Evolutionary conservation across 2,797 vertebrate species (phyloP), one percentile per base, ranked within the genome.

Genomic region (Anniella stebbinsi): DNA sequence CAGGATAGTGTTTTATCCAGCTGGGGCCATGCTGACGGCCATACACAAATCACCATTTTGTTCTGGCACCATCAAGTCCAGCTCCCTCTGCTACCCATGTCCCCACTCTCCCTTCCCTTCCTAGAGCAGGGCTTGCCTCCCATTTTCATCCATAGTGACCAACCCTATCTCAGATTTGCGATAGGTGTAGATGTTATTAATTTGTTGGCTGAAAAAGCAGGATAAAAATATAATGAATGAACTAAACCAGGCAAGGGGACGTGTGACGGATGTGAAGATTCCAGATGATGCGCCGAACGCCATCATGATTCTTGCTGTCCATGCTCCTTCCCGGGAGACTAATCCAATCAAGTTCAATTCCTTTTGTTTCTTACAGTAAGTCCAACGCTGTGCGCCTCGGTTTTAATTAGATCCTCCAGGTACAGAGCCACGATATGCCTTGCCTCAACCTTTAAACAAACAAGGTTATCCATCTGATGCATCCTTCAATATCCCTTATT

Each of bases 381-480:
- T 8, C 25, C 48, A 1, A 63, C 4, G 87, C 82, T 86, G 92
- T 33, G 25, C 1, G 48, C 60, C 92, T 91, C 0, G 0, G 0
- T 91, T 90, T 93, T 96, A 97, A 96, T 97, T 92, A 95, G 91
- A 95, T 95, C 91, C 93, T 91, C 92, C 86, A 95, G 93, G 94
- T 94, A 91, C 84, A 33, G 87, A 88, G 94, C 86, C 36, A 2
- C 1, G 90, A 89, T 96, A 95, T 96, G 95, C 94, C 95, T 96
- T 94, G 93, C 91, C 90, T 96, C 95, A 95, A 36, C 94, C 95
- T 90, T 89, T 92, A n/a, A 89, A 38, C 86, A 96, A 96, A 96
- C 0, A 57, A 95, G 91, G 94, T 96, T 96, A 95, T 84, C 86
- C 86, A n/a, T 85, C 75, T 15, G 30, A 90, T 80, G 88, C 48